Evolutionary conservation across 2,797 vertebrate genomes (phyloP).

Genomic region (Sebastes paucispinis): DNA sequence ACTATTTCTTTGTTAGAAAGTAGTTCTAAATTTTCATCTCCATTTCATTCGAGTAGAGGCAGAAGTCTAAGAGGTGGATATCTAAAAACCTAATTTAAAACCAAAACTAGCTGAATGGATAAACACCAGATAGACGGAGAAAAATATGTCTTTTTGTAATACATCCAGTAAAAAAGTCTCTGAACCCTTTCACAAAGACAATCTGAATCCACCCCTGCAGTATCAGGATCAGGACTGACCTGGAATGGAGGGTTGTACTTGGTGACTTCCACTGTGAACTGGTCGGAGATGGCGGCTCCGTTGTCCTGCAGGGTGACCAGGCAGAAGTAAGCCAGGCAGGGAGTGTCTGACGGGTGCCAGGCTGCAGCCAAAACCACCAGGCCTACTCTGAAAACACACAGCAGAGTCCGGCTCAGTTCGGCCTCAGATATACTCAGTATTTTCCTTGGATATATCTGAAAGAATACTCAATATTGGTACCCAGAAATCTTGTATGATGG

Average conservation of each 20-base stretch:
- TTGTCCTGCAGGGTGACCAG: conserved; percentile 89
- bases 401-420: fast-evolving
- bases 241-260: conserved; percentile 91
- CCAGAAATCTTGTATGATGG: background rate
- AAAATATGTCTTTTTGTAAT: background rate
- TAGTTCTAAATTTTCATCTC: no score
- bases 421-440: background rate
- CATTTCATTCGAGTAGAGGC: no score
- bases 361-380: conserved; percentile 92
- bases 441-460: background rate
- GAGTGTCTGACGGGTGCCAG: conserved; percentile 89
- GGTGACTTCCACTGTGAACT: conserved; percentile 91
- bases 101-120: background rate
- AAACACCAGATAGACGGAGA: background rate
- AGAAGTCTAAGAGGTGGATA: background rate
- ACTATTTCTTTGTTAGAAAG: no score
- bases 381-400: conserved; percentile 81
- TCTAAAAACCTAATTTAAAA: background rate
- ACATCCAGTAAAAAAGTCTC: background rate
- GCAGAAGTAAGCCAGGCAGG: conserved; percentile 91
- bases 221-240: conserved; percentile 69
- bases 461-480: background rate
- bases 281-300: conserved; percentile 82
- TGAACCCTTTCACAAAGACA: background rate
- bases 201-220: background rate